Evolutionary conservation across 2,888 invertebrate species (phyloP), one percentile per base, ranked within the genome.

Genomic region (Lordiphosa fenestrarum): DNA sequence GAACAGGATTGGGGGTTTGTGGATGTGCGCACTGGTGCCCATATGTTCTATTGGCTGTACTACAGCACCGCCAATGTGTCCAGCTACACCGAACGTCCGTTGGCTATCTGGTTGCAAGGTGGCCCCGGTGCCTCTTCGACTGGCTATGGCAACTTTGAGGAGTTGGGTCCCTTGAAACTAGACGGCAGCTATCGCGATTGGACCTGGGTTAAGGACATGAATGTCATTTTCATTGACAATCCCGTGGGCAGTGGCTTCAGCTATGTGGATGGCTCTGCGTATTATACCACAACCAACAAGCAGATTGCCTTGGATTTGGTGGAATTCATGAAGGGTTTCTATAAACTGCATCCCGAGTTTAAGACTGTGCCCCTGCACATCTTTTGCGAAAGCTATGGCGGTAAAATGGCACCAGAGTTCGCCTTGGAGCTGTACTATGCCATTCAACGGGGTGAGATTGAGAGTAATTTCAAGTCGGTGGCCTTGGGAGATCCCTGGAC

Each of bases 401-500:
- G 97, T 1, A 98, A 97, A 90, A 97, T 97, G 96, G 94, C 95
- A 0, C 93, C 94, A 0, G 95, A 95, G 80, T 96, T 97, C 87
- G 95, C 94, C 87, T 91, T 82, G 37, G 88, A 88, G 61, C 63
- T 89, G 15, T 73, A 89, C 53, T 82, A 94, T 92, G 93, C 93
- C n/a, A 92, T 95, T 73, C 84, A 91, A 66, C 88, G 88, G 0
- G 92, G 92, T 0, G 90, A 91, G 35, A 91, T 95, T 23, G 89
- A 90, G 42, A 93, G 93, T 37, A 94, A 95, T 73, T 91, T 98
- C 48, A 91, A 91, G 76, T 96, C 96, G 0, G 92, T 97, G 19
- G 94, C 93, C 0, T 91, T 97, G 88, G 96, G 96, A 1, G 97
- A 97, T 88, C 93, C 96, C 0, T 97, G 97, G 97, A 95, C 97